A percentile compares a stretch with the other conserved stretches of the same genome.
phyloP scores from a whole-genome alignment of 2,888 invertebrate genomes.

The Melanophora roralis region DNA sequence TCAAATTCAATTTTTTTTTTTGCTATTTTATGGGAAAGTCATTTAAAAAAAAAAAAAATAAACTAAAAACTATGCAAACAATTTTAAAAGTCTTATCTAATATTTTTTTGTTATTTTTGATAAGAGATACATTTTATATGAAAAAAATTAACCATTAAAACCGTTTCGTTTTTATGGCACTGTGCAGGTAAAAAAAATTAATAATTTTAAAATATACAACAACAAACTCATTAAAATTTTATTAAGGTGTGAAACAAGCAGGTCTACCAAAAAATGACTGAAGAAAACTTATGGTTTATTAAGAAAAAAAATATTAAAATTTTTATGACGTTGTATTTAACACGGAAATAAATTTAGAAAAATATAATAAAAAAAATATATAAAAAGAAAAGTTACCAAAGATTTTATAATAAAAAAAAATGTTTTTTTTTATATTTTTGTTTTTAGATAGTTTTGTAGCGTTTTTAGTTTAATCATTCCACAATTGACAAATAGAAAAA shows the following conservation, averaged over 20 bases:
- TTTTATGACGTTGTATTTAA: not conserved
- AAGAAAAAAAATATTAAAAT: not conserved
- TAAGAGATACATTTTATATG: too few relatives aligned
- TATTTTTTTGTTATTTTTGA: too few relatives aligned
- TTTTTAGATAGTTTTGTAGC: constrained; percentile 2
- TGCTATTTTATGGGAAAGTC: too few relatives aligned
- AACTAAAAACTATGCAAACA: too few relatives aligned
- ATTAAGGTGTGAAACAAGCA: not conserved
- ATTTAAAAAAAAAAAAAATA: too few relatives aligned
- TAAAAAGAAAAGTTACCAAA: constrained; percentile 25
- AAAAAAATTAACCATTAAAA: too few relatives aligned
- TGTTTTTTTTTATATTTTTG: not conserved
- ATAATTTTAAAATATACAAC: not conserved
- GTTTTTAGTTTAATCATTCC: constrained; percentile 18
- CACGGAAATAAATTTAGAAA: not conserved
- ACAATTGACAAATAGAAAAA: not conserved
- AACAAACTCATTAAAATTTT: not conserved
- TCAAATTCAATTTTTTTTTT: too few relatives aligned
- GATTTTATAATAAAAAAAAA: constrained; percentile 8
- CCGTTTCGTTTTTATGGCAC: not conserved
- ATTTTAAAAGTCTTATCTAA: too few relatives aligned
- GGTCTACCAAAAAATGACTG: constrained; percentile 9
- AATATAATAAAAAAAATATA: not conserved
- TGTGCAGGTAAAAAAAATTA: not conserved
- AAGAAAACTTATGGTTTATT: constrained; percentile 36